These are phyloP conservation scores for Penelope pileata DNA, from an alignment of 2,113 vertebrate genomes.

Conservation along the genomic window DNA sequence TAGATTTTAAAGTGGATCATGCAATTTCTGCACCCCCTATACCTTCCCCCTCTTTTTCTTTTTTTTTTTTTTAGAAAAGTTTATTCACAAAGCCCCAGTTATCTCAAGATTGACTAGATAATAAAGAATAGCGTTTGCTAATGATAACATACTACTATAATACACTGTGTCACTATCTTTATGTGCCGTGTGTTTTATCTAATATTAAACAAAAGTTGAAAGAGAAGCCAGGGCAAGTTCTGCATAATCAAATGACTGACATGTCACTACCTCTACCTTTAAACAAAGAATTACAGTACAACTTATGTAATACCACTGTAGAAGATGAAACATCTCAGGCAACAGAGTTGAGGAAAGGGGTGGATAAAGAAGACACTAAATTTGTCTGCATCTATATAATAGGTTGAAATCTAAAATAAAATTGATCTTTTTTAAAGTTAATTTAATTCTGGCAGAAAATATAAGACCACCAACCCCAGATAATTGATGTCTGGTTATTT, in stretches of 20 bases:
- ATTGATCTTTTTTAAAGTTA: background rate
- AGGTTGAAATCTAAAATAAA: background rate
- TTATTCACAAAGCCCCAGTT: slow-evolving; percentile 52
- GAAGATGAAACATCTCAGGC: background rate
- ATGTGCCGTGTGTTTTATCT: slow-evolving; percentile 38
- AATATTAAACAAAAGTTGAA: slow-evolving; percentile 57
- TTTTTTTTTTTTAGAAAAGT: background rate
- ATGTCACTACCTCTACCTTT: background rate
- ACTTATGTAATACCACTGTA: background rate
- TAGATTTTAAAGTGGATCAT: slow-evolving; percentile 63
- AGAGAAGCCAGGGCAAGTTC: background rate
- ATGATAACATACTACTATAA: background rate
- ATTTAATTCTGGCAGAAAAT: background rate
- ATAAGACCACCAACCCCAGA: background rate
- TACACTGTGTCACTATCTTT: background rate
- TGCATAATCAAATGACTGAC: slow-evolving; percentile 37
- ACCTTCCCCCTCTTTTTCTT: fast-evolving
- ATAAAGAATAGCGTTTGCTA: slow-evolving; percentile 51
- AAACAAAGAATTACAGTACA: background rate
- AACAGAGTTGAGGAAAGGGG: background rate
- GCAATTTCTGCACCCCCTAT: slow-evolving; percentile 1
- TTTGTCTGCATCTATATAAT: background rate
- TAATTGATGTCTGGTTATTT: fast-evolving
- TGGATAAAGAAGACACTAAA: background rate
- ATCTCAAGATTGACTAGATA: slow-evolving; percentile 37